These are phyloP conservation scores for Garrulus glandarius DNA, from an alignment of 2,797 vertebrate genomes.

Conservation along the genomic window DNA sequence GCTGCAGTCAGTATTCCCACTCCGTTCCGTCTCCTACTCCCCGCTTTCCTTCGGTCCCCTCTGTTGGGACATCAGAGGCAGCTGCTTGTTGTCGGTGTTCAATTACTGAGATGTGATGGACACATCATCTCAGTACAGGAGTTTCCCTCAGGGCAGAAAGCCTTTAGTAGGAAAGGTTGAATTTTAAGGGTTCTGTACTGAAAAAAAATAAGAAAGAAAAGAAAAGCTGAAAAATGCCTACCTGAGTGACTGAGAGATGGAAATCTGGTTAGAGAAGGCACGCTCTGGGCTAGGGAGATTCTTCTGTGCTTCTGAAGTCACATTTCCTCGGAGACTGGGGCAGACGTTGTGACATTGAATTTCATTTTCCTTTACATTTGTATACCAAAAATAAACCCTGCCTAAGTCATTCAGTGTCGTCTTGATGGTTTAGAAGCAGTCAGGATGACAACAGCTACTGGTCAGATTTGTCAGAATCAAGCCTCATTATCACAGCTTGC, in stretches of 20 bases:
- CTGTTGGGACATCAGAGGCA: neutral
- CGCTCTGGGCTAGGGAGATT: neutral
- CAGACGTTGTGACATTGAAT: slow-evolving; percentile 36
- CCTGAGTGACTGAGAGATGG: neutral
- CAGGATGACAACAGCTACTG: slow-evolving; percentile 60
- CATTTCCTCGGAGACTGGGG: neutral
- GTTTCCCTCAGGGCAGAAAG: neutral
- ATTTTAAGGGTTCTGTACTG: neutral
- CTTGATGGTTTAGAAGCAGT: slow-evolving; percentile 42
- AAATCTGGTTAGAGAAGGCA: neutral
- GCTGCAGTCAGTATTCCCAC: neutral
- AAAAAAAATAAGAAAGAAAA: neutral
- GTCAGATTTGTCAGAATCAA: slow-evolving; percentile 53
- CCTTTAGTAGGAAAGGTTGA: neutral
- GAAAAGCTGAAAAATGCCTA: neutral
- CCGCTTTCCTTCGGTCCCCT: neutral
- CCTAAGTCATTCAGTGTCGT: slow-evolving; percentile 42
- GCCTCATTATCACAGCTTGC: slow-evolving; percentile 56
- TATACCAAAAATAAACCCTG: slow-evolving; percentile 63
- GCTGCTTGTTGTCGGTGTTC: neutral
- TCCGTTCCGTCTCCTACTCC: neutral
- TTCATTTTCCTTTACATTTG: slow-evolving; percentile 50
- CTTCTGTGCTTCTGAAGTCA: slow-evolving; percentile 7
- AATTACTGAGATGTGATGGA: neutral
- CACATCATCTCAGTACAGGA: neutral